phyloP scores from a whole-genome alignment of 2,888 invertebrate species.

The Tryphoninae sp. region DNA sequence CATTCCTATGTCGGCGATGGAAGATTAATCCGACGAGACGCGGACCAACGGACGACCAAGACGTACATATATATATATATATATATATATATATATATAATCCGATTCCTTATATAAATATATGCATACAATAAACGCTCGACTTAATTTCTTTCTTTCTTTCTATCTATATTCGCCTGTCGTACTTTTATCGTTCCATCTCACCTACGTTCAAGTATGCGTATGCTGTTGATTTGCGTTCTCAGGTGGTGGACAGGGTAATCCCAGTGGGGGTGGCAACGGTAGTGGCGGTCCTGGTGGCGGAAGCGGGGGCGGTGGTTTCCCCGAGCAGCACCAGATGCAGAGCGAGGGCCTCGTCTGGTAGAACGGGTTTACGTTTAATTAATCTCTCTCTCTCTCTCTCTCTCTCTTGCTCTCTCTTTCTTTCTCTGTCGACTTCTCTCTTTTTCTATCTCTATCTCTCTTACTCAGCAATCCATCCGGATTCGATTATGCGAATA shows the following conservation, averaged over 20 bases:
- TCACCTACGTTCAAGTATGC: constrained; percentile 11
- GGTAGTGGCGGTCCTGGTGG: constrained; percentile 86
- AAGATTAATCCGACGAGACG: neutral
- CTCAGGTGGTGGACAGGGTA: constrained; percentile 88
- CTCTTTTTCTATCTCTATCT: neutral
- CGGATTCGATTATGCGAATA: constrained; percentile 62
- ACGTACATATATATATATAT: neutral
- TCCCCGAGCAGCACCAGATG: constrained; percentile 88
- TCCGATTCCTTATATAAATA: neutral
- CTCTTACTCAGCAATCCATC: constrained; percentile 54
- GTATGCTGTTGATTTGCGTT: constrained; percentile 48
- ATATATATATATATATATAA: neutral
- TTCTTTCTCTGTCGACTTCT: neutral
- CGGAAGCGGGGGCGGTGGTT: constrained; percentile 87
- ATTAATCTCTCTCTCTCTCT: constrained; percentile 70
- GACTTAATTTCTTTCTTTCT: constrained; percentile 18
- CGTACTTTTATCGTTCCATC: constrained; percentile 13
- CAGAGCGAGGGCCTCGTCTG: constrained; percentile 89
- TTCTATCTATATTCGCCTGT: neutral
- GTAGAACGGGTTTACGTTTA: constrained; percentile 83
- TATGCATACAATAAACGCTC: constrained; percentile 1
- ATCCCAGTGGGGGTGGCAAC: constrained; percentile 83
- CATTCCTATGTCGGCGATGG: neutral
- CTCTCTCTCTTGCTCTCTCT: constrained; percentile 53
- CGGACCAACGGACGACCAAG: neutral